Percentiles rank a stretch among this genome's conserved stretches.
These are phyloP conservation scores for Macroramphosus scolopax DNA, from an alignment of 2,797 vertebrate genomes.

Conservation along the genomic window DNA sequence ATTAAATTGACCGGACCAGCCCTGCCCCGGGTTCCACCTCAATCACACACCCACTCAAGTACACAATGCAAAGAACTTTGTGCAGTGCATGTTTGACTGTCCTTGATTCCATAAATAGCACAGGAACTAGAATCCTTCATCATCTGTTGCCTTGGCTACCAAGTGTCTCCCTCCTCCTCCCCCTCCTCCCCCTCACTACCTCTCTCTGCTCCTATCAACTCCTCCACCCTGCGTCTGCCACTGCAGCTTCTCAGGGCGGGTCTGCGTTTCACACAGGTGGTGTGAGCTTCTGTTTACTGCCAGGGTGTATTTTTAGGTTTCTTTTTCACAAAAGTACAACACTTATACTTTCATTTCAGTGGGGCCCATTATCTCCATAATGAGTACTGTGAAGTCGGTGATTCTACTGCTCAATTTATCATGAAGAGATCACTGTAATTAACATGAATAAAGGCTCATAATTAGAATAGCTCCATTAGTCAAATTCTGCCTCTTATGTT, in stretches of 20 bases:
- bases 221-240: conserved; percentile 34
- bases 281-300: conserved; percentile 35
- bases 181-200: conserved; percentile 16
- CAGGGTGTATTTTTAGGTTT: conserved; percentile 49
- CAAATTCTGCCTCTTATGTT: not conserved
- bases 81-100: conserved; percentile 55
- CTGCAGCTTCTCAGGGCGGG: conserved; percentile 40
- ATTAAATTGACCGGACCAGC: conserved; percentile 10
- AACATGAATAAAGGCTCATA: conserved; percentile 29
- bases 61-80: conserved; percentile 29
- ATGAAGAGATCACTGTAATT: conserved; percentile 45
- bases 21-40: conserved; percentile 8
- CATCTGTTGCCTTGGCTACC: conserved; percentile 77
- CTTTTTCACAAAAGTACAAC: conserved; percentile 9
- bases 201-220: conserved; percentile 15
- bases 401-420: conserved; percentile 4
- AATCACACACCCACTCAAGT: conserved; percentile 6
- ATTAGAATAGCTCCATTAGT: conserved; percentile 13
- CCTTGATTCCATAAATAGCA: conserved; percentile 76
- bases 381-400: conserved; percentile 20
- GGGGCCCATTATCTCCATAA: conserved; percentile 33
- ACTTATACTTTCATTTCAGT: no score
- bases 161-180: conserved; percentile 34
- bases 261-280: conserved; percentile 39
- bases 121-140: conserved; percentile 61